Percentiles rank a stretch among this genome's conserved stretches.
Conservation (phyloP, 2,113 vertebrate species). For the Leptobrachium ailaonicum region DNA sequence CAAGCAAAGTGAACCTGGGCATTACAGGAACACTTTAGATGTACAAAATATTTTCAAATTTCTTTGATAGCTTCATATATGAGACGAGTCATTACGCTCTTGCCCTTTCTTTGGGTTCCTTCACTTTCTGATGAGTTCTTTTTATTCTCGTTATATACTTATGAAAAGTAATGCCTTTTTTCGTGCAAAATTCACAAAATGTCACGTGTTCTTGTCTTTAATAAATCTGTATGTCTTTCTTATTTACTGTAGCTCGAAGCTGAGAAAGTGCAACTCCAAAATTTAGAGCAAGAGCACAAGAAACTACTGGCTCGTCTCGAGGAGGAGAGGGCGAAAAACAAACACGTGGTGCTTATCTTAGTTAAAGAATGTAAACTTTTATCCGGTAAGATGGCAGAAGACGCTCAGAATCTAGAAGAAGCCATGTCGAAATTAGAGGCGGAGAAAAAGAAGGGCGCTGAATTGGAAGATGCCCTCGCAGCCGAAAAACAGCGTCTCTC, state of each 20-base stretch:
- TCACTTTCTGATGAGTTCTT: no score
- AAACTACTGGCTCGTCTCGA: constrained; percentile 86
- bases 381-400: constrained; percentile 85
- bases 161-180: no score
- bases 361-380: constrained; percentile 95
- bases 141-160: no score
- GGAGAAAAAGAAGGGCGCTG: constrained; percentile 74
- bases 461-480: constrained; percentile 81
- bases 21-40: no score
- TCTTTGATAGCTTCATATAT: no score
- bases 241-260: constrained; percentile 82
- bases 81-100: no score
- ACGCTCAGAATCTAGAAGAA: constrained; percentile 88
- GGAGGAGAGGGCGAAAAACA: constrained; percentile 93
- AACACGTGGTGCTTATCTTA: constrained; percentile 92
- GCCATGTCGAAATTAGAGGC: constrained; percentile 81
- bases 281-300: constrained; percentile 88
- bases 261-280: constrained; percentile 92
- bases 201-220: no score
- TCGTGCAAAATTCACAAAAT: no score
- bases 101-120: no score
- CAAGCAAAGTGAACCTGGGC: no score
- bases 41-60: no score
- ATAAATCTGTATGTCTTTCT: background rate
- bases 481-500: constrained; percentile 78